Percentiles rank a stretch among this genome's conserved stretches.
These are phyloP conservation scores for Condylura cristata DNA, from an alignment of 2,113 vertebrate species.

Conservation along the genomic window DNA sequence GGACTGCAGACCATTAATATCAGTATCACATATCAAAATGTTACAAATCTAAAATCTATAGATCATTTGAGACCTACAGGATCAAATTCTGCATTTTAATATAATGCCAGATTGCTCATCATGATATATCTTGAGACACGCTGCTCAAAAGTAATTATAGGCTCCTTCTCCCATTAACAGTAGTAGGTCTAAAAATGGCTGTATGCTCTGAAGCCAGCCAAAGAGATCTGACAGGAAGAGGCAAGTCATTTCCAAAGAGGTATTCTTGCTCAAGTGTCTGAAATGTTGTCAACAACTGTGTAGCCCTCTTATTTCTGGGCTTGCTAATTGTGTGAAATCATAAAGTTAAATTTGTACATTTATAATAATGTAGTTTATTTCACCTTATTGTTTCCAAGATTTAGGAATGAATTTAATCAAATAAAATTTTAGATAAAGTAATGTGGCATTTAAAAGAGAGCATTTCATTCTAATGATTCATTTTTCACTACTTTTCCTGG, in stretches of 20 bases:
- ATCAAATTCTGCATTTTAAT: neutral
- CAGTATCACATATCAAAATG: neutral
- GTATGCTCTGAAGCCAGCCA: neutral
- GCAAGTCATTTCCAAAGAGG: neutral
- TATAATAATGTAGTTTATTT: conserved; percentile 45
- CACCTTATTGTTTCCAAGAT: conserved; percentile 62
- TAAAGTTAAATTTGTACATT: neutral
- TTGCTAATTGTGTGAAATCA: neutral
- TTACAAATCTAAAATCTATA: neutral
- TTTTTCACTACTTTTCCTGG: conserved; percentile 45
- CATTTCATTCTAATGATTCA: conserved; percentile 52
- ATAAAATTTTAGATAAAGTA: conserved; percentile 33
- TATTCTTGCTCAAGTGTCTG: neutral
- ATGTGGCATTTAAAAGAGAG: conserved; percentile 38
- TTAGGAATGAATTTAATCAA: neutral
- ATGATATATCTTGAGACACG: neutral
- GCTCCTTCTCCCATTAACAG: neutral
- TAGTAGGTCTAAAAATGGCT: neutral
- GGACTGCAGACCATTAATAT: neutral
- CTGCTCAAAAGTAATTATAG: neutral
- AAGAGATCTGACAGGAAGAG: neutral
- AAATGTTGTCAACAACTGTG: neutral
- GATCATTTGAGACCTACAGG: neutral
- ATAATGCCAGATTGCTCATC: neutral
- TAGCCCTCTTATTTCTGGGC: neutral